Evolutionary conservation across 2,888 invertebrate genomes (phyloP).

Genomic region (Hemaris fuciformis): DNA sequence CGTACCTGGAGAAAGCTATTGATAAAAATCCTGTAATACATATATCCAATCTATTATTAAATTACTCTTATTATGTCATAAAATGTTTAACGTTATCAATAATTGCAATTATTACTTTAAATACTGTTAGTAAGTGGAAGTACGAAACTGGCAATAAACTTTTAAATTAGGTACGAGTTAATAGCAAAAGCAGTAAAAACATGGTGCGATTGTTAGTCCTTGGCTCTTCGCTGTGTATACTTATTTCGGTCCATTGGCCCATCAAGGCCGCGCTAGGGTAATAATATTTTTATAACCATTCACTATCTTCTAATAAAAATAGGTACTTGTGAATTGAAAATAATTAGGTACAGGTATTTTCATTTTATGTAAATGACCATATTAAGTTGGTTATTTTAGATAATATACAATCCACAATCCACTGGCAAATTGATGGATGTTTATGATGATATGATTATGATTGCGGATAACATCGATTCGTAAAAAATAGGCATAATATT

Average conservation of each 20-base stretch:
- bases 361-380: not conserved
- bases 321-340: conserved; percentile 9
- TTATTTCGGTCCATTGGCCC: conserved; percentile 33
- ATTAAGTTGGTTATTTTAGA: not conserved
- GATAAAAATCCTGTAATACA: no score
- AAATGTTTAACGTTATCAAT: not conserved
- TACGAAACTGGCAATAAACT: not conserved
- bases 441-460: no score
- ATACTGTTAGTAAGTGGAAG: not conserved
- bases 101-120: not conserved
- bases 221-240: conserved; percentile 18
- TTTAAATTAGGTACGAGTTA: not conserved
- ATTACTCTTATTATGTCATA: conserved; percentile 3
- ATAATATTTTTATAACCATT: conserved; percentile 21
- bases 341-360: not conserved
- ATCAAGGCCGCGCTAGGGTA: conserved; percentile 30
- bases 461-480: no score
- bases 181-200: conserved; percentile 6
- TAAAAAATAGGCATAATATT: no score
- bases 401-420: not conserved
- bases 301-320: conserved; percentile 15
- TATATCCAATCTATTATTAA: no score
- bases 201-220: conserved; percentile 4
- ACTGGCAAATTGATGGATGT: no score
- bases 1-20: no score